Percentiles rank a stretch among this genome's conserved stretches.
Evolutionary conservation across 2,888 invertebrate genomes (phyloP).

Genomic region (Caenorhabditis angaria): DNA sequence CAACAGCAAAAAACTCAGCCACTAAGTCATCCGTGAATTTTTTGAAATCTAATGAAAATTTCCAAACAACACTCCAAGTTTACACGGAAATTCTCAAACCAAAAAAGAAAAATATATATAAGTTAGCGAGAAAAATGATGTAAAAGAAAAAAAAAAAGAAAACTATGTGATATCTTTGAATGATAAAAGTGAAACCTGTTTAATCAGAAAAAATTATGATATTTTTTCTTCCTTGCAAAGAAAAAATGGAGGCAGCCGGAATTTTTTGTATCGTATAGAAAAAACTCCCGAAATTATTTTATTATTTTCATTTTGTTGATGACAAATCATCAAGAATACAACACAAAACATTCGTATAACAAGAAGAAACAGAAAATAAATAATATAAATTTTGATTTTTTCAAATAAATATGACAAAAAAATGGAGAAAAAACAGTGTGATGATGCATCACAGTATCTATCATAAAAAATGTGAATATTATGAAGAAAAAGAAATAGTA

Average conservation of each 20-base stretch:
- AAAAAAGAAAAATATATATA: neutral
- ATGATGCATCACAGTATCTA: conserved; percentile 1
- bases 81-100: too few species aligned
- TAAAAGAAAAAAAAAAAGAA: too few species aligned
- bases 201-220: neutral
- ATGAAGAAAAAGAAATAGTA: neutral
- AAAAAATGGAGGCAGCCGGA: too few species aligned
- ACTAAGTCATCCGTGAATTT: too few species aligned
- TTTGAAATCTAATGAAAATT: too few species aligned
- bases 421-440: neutral
- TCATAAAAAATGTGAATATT: too few species aligned
- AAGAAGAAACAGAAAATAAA: neutral
- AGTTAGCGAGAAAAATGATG: neutral
- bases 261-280: neutral
- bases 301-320: too few species aligned
- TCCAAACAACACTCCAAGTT: too few species aligned
- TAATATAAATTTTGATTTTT: too few species aligned
- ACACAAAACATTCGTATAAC: neutral
- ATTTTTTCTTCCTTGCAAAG: too few species aligned
- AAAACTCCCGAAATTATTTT: neutral
- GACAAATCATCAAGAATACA: neutral
- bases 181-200: neutral
- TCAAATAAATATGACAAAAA: neutral
- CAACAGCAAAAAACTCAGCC: too few species aligned
- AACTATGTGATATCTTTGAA: neutral